Conservation (phyloP, 2,888 invertebrate species). For the Megalurothrips usitatus region DNA sequence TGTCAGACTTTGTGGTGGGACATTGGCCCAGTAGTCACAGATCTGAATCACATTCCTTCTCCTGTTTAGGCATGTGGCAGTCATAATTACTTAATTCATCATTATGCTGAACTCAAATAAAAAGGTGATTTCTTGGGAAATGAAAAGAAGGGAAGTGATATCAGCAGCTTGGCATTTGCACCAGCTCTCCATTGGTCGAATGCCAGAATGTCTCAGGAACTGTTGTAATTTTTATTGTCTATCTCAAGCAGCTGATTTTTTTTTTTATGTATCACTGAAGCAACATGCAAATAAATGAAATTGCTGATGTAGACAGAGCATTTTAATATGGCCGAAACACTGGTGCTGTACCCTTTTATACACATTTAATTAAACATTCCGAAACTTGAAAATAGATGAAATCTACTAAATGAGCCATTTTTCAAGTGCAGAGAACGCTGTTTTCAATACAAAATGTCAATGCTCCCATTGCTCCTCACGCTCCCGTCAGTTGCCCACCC, state of each 20-base stretch:
- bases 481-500: too few species aligned
- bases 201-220: too few species aligned
- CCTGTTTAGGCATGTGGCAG: background rate
- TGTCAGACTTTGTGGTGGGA: background rate
- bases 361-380: too few species aligned
- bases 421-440: too few species aligned
- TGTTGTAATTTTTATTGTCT: too few species aligned
- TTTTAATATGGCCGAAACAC: too few species aligned
- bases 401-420: too few species aligned
- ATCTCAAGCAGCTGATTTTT: background rate
- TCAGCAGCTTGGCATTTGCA: background rate
- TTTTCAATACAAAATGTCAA: too few species aligned
- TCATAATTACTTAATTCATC: background rate
- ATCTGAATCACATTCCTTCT: constrained; percentile 21
- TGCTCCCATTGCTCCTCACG: too few species aligned
- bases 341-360: too few species aligned
- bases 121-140: background rate
- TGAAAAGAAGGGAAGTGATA: background rate
- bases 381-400: too few species aligned
- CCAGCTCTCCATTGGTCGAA: too few species aligned
- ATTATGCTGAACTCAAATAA: background rate
- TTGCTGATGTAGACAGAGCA: background rate
- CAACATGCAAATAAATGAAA: background rate
- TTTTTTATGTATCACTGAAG: background rate
- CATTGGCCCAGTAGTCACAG: background rate